Evolutionary conservation across 2,888 invertebrate genomes (phyloP), one percentile per base, ranked within the genome.

Genomic region (Incurvaria masculella): DNA sequence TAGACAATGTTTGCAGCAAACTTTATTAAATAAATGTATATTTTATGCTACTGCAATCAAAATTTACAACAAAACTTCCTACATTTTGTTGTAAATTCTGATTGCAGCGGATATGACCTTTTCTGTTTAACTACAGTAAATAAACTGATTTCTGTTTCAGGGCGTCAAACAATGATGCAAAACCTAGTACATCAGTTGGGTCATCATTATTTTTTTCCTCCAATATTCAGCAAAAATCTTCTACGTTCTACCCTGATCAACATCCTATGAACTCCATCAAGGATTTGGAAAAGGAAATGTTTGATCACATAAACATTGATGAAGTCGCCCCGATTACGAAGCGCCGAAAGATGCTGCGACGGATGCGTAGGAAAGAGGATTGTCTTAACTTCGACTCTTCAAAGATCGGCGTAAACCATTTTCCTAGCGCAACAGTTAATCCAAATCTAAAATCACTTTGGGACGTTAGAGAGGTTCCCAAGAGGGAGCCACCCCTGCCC

Each of bases 201-300:
- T 4, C 21, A 10, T 52, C 59, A 21, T 59, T 64, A 39, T 59
- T 62, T 46, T 52, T 63, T n/a, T 45, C 57, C 10, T 57, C 61
- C 18, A 59, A 55, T 48, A 49, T 58, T 6, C 59, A 62, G 6
- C 61, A 62, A 40, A 59, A 57, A 46, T 55, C 57, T 47, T 55
- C 59, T 46, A 67, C 57, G 45, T 63, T 64, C 39, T 74, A 72
- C 47, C 70, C 73, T 0, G 64, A 69, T 26, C 70, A 69, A 4
- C 80, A 81, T 55, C 82, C 83, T 14, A 81, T 83, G 62, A 73
- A 83, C 57, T 63, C 72, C 40, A 58, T 84, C 3, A 72, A 75
- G 55, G 64, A 75, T 45, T 57, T 84, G 17, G 81, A 82, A 57
- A 58, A 72, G 44, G 66, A 72, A 41, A 52, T 81, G 44, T 81